Evolutionary conservation across 2,888 invertebrate species (phyloP), one percentile per base, ranked within the genome.

Genomic region (Meandrusa payeni): DNA sequence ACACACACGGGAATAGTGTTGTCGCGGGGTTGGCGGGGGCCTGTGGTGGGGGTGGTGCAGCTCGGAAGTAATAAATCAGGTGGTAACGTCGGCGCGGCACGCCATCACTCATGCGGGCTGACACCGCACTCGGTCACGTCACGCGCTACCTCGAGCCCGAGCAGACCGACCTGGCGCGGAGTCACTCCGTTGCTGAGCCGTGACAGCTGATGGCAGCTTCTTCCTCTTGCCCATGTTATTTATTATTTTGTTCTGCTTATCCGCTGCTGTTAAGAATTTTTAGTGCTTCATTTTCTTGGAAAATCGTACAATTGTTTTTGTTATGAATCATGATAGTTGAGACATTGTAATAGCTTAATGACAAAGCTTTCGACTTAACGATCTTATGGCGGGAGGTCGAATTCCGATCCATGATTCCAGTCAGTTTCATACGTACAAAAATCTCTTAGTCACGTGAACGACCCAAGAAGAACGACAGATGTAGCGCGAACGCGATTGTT

Each of bases 51-150:
- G 52, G 49, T 52, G 57, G 59, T 48, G 57, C 48, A 51, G 63
- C 60, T 76, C 78, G 83, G 86, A 82, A 83, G 85, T 80, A 80
- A 86, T 86, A 86, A 86, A 86, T 86, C 86, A 86, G 83, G 76
- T 79, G 83, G 71, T 79, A 82, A 83, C 81, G 81, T 80, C 83
- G 76, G 64, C 75, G 69, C 77, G 71, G 77, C 83, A 78, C 83
- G 85, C 81, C 83, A 86, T 86, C 86, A 78, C 72, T 86, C 85
- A 85, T 82, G 69, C 52, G 51, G 54, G 58, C 68, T 75, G 82
- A 79, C 83, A 78, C 54, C 64, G 64, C 60, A 59, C 56, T 53
- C 67, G 69, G 71, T 75, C 76, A 69, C 81, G 77, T 76, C 75
- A 76, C 61, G 64, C 69, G 74, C 64, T 65, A 67, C 56, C 40